These are phyloP conservation scores for Borostomias antarcticus DNA, from an alignment of 2,797 vertebrate genomes.

Conservation along the genomic window DNA sequence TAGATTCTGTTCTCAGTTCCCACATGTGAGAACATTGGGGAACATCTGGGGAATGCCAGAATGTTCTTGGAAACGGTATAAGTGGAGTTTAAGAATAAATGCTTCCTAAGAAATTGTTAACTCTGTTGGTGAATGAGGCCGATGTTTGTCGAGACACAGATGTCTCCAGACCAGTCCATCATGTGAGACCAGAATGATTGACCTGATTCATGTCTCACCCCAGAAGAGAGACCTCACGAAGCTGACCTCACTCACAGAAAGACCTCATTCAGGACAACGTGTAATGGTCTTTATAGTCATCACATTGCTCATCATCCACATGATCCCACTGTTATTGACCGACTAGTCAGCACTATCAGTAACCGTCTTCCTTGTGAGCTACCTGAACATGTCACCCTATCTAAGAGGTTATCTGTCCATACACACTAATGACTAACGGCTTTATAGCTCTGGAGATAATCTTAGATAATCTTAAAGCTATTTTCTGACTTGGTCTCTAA, in stretches of 20 bases:
- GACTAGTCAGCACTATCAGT: not conserved
- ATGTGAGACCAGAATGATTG: slow-evolving; percentile 8
- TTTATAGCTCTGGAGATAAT: too few species aligned
- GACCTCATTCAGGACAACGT: not conserved
- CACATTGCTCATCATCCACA: not conserved
- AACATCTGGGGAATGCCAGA: too few species aligned
- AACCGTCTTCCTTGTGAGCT: not conserved
- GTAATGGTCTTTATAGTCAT: not conserved
- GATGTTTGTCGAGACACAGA: slow-evolving; percentile 7
- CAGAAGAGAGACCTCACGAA: not conserved
- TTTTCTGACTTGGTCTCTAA: too few species aligned
- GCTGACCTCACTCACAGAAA: not conserved
- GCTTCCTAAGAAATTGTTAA: not conserved
- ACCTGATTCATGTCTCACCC: slow-evolving; percentile 5
- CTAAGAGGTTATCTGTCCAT: too few species aligned
- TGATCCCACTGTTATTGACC: not conserved
- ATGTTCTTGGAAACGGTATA: too few species aligned
- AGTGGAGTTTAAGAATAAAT: too few species aligned
- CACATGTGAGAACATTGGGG: too few species aligned
- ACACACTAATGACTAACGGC: too few species aligned
- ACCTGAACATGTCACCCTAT: not conserved
- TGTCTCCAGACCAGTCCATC: slow-evolving; percentile 7
- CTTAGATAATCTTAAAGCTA: too few species aligned
- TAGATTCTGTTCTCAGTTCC: too few species aligned
- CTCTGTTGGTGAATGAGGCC: not conserved